Conservation (phyloP, 2,113 vertebrate species). For the Columba janthina region DNA sequence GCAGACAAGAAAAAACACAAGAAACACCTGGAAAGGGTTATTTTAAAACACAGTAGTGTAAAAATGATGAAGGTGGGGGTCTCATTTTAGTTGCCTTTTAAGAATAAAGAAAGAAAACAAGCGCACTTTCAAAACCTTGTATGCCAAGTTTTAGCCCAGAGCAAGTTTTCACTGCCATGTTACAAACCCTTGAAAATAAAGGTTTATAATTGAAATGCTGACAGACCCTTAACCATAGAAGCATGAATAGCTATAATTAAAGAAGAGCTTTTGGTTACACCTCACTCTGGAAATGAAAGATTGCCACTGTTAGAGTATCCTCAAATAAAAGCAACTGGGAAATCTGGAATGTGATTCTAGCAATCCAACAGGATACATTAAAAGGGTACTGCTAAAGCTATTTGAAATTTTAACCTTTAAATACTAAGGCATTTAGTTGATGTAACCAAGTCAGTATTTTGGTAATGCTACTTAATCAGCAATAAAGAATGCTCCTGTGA, state of each 20-base stretch:
- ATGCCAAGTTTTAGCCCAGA: conserved; percentile 73
- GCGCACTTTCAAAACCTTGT: conserved; percentile 46
- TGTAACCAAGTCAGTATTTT: conserved; percentile 75
- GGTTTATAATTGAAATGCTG: conserved; percentile 76
- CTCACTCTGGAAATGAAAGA: conserved; percentile 68
- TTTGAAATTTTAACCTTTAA: conserved; percentile 73
- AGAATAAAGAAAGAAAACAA: conserved; percentile 59
- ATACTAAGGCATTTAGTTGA: conserved; percentile 72
- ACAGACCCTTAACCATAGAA: conserved; percentile 73
- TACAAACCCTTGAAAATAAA: conserved; percentile 74
- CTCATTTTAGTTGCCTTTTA: conserved; percentile 12
- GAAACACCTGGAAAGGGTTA: neutral
- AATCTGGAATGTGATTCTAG: conserved; percentile 58
- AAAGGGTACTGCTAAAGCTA: conserved; percentile 60
- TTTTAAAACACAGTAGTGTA: neutral
- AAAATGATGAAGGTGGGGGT: neutral
- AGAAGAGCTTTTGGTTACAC: conserved; percentile 75
- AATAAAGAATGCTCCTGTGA: conserved; percentile 76
- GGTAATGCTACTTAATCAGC: conserved; percentile 75
- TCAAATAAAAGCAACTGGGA: conserved; percentile 65
- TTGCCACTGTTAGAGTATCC: conserved; percentile 62
- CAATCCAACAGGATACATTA: conserved; percentile 60
- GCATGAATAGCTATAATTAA: conserved; percentile 77
- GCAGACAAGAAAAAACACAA: neutral
- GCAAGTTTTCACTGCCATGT: conserved; percentile 73